phyloP scores from a whole-genome alignment of 2,797 vertebrate genomes.

The Salmo trutta region DNA sequence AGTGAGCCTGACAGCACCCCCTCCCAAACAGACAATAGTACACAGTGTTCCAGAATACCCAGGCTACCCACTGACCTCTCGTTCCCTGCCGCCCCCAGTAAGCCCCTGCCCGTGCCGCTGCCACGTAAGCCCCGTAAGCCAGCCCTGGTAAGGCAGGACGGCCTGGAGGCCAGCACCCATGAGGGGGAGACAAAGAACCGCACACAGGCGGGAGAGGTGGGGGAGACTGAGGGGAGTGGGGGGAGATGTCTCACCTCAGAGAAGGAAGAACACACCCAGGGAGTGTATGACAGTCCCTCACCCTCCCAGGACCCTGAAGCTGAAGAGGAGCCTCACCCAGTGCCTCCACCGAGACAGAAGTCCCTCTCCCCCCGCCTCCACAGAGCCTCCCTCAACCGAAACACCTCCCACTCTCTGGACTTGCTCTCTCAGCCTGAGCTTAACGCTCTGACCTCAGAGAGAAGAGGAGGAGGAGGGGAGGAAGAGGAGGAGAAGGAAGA shows the following conservation, averaged over 20 bases:
- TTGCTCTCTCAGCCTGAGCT: conserved; percentile 50
- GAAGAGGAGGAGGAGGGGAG: background rate
- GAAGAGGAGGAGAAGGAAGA: conserved; percentile 22
- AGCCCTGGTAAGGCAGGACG: conserved; percentile 84
- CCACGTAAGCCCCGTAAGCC: conserved; percentile 82
- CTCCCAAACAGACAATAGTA: conserved; percentile 3
- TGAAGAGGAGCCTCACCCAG: conserved; percentile 55
- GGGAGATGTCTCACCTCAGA: conserved; percentile 63
- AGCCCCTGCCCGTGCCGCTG: conserved; percentile 86
- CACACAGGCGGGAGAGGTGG: conserved; percentile 16
- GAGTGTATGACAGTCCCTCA: conserved; percentile 38
- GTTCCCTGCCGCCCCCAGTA: conserved; percentile 77
- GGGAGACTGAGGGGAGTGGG: conserved; percentile 44
- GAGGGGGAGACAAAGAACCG: conserved; percentile 48
- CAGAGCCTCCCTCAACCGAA: conserved; percentile 60
- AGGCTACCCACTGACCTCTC: conserved; percentile 29
- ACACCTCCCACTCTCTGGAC: conserved; percentile 68
- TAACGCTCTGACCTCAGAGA: conserved; percentile 11
- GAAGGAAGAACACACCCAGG: conserved; percentile 63
- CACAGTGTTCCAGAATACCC: conserved; percentile 13
- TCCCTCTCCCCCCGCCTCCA: conserved; percentile 72
- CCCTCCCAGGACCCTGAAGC: conserved; percentile 34
- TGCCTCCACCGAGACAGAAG: conserved; percentile 76
- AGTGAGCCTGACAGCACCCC: background rate
- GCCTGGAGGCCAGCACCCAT: conserved; percentile 71